phyloP scores from a whole-genome alignment of 2,113 vertebrate genomes.

The Tenebrosternarchus preto region DNA sequence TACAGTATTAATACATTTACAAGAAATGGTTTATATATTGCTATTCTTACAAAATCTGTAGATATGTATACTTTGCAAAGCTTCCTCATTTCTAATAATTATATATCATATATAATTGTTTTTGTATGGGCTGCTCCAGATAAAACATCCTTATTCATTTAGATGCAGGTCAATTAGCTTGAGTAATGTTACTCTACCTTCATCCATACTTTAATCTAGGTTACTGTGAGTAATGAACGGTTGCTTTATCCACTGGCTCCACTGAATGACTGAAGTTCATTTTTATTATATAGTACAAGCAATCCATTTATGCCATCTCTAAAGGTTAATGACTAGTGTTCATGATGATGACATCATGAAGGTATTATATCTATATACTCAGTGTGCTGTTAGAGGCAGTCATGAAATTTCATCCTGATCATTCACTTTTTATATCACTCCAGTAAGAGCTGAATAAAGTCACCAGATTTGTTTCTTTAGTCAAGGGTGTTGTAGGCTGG shows the following conservation, averaged over 20 bases:
- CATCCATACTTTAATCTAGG: background rate
- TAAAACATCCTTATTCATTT: no score
- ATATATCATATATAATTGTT: no score
- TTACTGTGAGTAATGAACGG: background rate
- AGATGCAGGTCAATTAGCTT: no score
- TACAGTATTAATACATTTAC: no score
- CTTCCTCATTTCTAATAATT: no score
- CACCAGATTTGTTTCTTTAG: background rate
- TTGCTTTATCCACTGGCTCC: background rate
- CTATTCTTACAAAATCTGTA: no score
- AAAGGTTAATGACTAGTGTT: background rate
- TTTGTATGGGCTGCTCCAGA: no score
- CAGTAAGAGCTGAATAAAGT: background rate
- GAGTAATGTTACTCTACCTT: no score
- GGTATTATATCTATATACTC: background rate
- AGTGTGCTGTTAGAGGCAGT: background rate
- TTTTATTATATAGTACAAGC: constrained; percentile 8
- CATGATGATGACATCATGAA: background rate
- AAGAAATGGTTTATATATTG: no score
- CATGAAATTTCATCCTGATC: background rate
- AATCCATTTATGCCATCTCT: background rate
- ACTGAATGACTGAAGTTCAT: background rate
- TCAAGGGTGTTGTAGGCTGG: background rate
- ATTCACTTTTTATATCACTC: background rate
- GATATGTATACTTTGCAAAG: no score